phyloP scores from a whole-genome alignment of 2,113 vertebrate genomes.

The Sinocyclocheilus maitianheensis region DNA sequence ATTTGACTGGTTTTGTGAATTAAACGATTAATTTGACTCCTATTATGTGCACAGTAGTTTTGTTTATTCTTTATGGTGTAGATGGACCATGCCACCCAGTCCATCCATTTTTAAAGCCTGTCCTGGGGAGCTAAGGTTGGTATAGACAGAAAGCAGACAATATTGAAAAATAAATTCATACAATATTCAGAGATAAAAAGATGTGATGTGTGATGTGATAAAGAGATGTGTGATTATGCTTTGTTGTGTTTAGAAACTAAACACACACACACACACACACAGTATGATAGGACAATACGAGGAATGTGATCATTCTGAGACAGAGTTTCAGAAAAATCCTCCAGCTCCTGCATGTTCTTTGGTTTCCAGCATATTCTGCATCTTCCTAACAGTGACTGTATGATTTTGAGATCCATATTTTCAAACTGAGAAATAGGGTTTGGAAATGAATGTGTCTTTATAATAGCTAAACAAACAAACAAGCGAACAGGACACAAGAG shows the following conservation, averaged over 20 bases:
- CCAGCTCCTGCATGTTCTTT: too few relatives aligned
- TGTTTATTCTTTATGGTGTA: background rate
- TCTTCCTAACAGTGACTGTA: too few relatives aligned
- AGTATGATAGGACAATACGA: too few relatives aligned
- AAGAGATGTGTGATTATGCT: background rate
- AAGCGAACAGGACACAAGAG: too few relatives aligned
- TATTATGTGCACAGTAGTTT: background rate
- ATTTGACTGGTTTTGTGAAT: background rate
- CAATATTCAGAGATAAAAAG: slow-evolving; percentile 35
- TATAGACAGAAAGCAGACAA: background rate
- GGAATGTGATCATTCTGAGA: too few relatives aligned
- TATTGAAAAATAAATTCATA: slow-evolving; percentile 11
- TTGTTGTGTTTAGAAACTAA: slow-evolving; percentile 6
- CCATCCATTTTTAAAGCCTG: slow-evolving; percentile 46
- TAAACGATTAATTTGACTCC: background rate
- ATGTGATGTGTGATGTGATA: background rate
- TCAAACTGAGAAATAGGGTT: too few relatives aligned
- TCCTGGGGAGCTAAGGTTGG: background rate
- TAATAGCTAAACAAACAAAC: too few relatives aligned
- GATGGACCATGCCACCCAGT: background rate
- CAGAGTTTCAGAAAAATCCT: too few relatives aligned
- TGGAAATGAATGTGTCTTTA: too few relatives aligned
- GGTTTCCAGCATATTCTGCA: too few relatives aligned
- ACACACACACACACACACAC: too few relatives aligned
- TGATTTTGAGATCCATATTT: too few relatives aligned